phyloP scores from a whole-genome alignment of 2,797 vertebrate species.

The Ctenochaetus hawaiiensis region DNA sequence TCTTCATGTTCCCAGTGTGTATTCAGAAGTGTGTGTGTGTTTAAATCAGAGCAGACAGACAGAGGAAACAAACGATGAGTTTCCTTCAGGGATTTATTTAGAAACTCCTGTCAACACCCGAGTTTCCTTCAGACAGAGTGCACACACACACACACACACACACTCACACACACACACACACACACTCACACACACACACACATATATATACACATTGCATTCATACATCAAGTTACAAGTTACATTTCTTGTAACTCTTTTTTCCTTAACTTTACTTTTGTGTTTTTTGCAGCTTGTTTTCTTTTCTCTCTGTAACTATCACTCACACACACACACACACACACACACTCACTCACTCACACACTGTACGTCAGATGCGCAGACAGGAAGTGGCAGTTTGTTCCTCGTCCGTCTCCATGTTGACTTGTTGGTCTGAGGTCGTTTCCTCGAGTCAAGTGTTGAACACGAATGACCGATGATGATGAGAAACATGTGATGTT shows the following conservation, averaged over 20 bases:
- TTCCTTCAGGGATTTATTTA: constrained; percentile 55
- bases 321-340: background rate
- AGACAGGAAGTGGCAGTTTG: constrained; percentile 46
- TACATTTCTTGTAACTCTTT: too few relatives aligned
- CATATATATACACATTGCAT: too few relatives aligned
- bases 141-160: too few relatives aligned
- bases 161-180: too few relatives aligned
- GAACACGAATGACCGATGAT: background rate
- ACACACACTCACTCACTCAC: constrained; percentile 17
- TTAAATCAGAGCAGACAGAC: constrained; percentile 27
- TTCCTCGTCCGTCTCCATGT: constrained; percentile 44
- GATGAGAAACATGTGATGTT: constrained; percentile 13
- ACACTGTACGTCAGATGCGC: constrained; percentile 11
- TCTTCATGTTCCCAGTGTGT: background rate
- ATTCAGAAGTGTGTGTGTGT: constrained; percentile 1
- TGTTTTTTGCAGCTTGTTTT: too few relatives aligned
- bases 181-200: too few relatives aligned
- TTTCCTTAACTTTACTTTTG: too few relatives aligned
- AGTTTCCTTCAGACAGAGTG: background rate
- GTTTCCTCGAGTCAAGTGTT: constrained; percentile 45
- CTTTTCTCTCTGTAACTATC: too few relatives aligned
- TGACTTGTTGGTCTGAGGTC: constrained; percentile 28
- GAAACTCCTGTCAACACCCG: constrained; percentile 17
- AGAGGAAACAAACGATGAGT: constrained; percentile 29
- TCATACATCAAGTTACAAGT: too few relatives aligned